Evolutionary conservation across 2,888 invertebrate genomes (phyloP).

Genomic region (Trissoscelio sp.): DNA sequence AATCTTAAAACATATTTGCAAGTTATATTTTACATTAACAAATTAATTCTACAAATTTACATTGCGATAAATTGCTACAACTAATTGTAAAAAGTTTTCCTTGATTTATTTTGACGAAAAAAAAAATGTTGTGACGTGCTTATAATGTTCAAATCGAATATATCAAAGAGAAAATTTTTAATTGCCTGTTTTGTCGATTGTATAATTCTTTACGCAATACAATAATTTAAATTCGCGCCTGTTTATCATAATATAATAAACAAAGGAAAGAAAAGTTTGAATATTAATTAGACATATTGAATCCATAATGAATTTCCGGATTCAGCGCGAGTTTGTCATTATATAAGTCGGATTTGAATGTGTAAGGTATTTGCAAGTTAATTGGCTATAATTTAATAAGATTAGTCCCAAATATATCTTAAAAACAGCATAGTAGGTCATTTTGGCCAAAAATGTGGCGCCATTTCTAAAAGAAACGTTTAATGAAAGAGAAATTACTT

Average conservation of each 20-base stretch:
- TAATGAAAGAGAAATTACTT: constrained; percentile 46
- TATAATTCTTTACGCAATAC: constrained; percentile 12
- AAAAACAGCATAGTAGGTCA: constrained; percentile 43
- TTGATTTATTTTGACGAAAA: background rate
- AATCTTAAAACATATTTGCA: background rate
- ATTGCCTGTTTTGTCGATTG: constrained; percentile 7
- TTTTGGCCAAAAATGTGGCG: constrained; percentile 40
- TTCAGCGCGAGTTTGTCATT: constrained; percentile 1
- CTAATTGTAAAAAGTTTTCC: background rate
- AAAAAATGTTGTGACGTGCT: too few species aligned
- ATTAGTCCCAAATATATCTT: constrained; percentile 6
- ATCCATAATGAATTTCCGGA: constrained; percentile 7
- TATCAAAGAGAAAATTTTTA: constrained; percentile 13
- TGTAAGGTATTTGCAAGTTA: constrained; percentile 5
- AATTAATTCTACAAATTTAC: background rate
- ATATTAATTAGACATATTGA: constrained; percentile 5
- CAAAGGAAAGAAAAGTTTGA: constrained; percentile 6
- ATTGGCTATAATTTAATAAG: constrained; percentile 23
- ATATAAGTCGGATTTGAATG: constrained; percentile 11
- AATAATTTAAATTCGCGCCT: background rate
- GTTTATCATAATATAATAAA: constrained; percentile 25
- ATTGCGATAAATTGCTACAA: background rate
- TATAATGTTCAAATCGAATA: too few species aligned
- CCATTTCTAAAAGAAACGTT: constrained; percentile 43
- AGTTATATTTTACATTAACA: background rate